A percentile compares a stretch with the other conserved stretches of the same genome.
These are phyloP conservation scores for Zaprionus gabonicus DNA, from an alignment of 1,140 invertebrate genomes.

Conservation along the genomic window DNA sequence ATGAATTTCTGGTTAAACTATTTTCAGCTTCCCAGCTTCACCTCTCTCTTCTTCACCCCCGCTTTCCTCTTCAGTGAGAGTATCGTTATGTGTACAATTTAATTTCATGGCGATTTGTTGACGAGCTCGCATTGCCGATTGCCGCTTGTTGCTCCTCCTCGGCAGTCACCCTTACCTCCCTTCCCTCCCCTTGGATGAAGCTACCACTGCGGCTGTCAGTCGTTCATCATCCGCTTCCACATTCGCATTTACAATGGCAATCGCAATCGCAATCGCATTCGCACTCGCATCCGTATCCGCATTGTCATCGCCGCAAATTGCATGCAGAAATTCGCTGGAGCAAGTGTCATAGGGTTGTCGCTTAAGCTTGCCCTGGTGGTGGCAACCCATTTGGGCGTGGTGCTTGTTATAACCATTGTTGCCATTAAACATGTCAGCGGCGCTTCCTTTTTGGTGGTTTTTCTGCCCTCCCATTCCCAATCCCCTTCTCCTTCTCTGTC, in stretches of 20 bases:
- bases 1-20: conserved; percentile 81
- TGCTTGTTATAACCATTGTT: conserved; percentile 46
- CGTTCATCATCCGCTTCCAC: conserved; percentile 65
- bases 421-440: conserved; percentile 78
- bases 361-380: conserved; percentile 40
- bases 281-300: conserved; percentile 46
- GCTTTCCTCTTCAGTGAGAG: neutral
- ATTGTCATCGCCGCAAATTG: conserved; percentile 70
- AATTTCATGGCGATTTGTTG: conserved; percentile 78
- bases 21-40: conserved; percentile 38
- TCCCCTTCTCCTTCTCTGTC: neutral
- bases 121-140: conserved; percentile 27
- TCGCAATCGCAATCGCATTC: conserved; percentile 19
- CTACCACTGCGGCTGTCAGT: conserved; percentile 59
- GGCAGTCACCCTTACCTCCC: too few species aligned
- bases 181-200: neutral
- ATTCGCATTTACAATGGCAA: conserved; percentile 23
- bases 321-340: conserved; percentile 60
- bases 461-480: neutral
- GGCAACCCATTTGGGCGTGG: conserved; percentile 5
- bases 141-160: conserved; percentile 34
- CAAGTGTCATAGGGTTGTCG: conserved; percentile 52
- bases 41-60: conserved; percentile 9
- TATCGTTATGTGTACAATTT: conserved; percentile 69
- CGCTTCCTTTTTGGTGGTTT: conserved; percentile 67